Evolutionary conservation across 2,797 vertebrate genomes (phyloP), one percentile per base, ranked within the genome.

Genomic region (Hippopotamyrus pictus): DNA sequence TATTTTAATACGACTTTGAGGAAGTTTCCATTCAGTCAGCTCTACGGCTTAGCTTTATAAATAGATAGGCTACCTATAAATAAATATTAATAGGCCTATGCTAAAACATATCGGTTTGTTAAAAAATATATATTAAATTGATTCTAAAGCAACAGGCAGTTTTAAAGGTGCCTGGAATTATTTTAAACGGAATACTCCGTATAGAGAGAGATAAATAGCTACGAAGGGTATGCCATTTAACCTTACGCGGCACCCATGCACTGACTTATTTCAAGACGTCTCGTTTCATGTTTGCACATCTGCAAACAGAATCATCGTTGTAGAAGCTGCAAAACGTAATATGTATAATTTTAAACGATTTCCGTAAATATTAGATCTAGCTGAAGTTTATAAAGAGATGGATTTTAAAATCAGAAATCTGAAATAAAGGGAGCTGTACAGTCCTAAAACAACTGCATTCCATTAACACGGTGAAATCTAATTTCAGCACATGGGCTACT

Each of bases 381-480:
- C 29, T 37, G 12, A 82, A 41, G 41, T 82, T 82, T 82, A 82
- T 82, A 19, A 44, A 17, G 17, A 79, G 33, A 3, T 3, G 2
- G 6, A 46, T 82, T 82, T 82, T 82, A 1, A n/a, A 41, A 46
- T 12, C 1, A 5, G 19, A 84, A 25, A 29, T 25, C 46, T 5
- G 44, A 50, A 50, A 87, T 51, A 4, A 59, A n/a, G 51, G 91
- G 90, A 44, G 89, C 92, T 93, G 88, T 92, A 87, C 91, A 89
- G 91, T 92, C 46, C 91, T 92, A 90, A 91, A 90, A 90, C 65
- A 90, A 50, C 91, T 89, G 90, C 91, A 90, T 89, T 90, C 89
- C 65, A 54, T 86, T 12, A 88, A 44, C 53, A 79, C 14, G 53
- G 79, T 51, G 91, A 85, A 84, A 59, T 87, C 51, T 44, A 14